Base-by-base conservation (phyloP, 2,797 vertebrate genomes). In the Danio choprae region DNA sequence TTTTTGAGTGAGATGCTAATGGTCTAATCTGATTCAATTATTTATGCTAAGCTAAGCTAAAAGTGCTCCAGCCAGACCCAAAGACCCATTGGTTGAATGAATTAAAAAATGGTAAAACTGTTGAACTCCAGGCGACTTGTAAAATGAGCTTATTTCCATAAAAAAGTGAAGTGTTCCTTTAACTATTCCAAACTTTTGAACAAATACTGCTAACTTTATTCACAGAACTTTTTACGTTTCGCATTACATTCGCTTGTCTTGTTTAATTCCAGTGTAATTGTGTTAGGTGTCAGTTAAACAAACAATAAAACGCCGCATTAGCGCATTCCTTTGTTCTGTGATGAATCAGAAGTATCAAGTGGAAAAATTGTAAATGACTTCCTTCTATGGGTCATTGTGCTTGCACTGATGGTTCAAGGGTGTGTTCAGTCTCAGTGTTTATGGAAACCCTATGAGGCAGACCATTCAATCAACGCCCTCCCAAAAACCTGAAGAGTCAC, bases 401-500 rank as follows among this genome's bases (percentile, higher is more conserved):
- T 50, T 43, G 29, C 15, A 0, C 7, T 0, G 15, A 16, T 2
- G 13, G 7, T 13, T 10, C 12, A n/a, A 1, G 53, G 76, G 76
- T 41, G 76, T 70, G 76, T 58, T n/a, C 40, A 67, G 20, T 46
- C 7, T 51, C 43, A 13, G 10, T 65, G 16, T 67, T 29, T 7
- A 46, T 5, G 1, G 13, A 78, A 50, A 59, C 29, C 29, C 44
- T 12, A 41, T 3, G 65, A 41, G 53, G 20, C 20, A 3, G 16
- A 6, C 43, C 0, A 7, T 48, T 67, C 64, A 46, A 1, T 38
- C n/a, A 53, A 67, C 51, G 5, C 50, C 62, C 74, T 44, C 38
- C 43, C 16, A 65, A 40, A 46, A 78, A 70, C 55, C 65, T 70
- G 65, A 50, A 41, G 55, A 50, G 8, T 41, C 13, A 60, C 18